These are phyloP conservation scores for Larimichthys polyactis DNA, from an alignment of 2,113 vertebrate species.

Conservation along the genomic window DNA sequence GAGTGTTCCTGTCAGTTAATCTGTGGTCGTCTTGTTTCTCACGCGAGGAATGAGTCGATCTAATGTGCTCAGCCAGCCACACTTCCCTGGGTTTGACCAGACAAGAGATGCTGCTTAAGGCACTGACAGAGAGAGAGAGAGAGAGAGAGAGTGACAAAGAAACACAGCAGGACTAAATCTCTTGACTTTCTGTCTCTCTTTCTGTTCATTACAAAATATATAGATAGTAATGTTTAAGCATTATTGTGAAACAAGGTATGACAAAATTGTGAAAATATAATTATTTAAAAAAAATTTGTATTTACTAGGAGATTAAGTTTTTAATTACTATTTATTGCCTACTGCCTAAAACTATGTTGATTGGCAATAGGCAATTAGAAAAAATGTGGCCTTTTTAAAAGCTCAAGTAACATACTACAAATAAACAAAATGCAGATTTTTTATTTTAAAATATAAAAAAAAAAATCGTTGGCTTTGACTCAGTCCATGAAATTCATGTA, in stretches of 20 bases:
- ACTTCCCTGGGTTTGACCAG: conserved; percentile 67
- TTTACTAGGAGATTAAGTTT: not conserved
- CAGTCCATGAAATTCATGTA: not conserved
- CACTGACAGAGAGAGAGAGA: not conserved
- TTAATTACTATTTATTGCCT: too few species aligned
- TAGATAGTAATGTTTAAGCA: not conserved
- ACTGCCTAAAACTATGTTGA: not conserved
- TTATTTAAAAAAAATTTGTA: not conserved
- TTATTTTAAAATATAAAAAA: not conserved
- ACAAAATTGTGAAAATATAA: too few species aligned
- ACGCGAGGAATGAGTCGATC: conserved; percentile 73
- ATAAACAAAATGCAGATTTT: not conserved
- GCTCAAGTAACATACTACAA: not conserved
- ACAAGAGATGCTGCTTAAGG: conserved; percentile 53
- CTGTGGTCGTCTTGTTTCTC: conserved; percentile 64
- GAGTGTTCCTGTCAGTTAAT: conserved; percentile 37
- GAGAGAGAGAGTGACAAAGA: not conserved
- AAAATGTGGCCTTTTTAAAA: not conserved
- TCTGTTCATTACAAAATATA: conserved; percentile 1
- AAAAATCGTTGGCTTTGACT: not conserved
- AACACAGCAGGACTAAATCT: conserved; percentile 15
- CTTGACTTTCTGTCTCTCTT: conserved; percentile 7
- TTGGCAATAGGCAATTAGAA: too few species aligned
- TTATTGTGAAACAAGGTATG: not conserved
- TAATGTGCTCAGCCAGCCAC: conserved; percentile 70